A percentile compares a stretch with the other conserved stretches of the same genome.
Conservation (phyloP, 2,113 vertebrate species). For the Engraulis encrasicolus region DNA sequence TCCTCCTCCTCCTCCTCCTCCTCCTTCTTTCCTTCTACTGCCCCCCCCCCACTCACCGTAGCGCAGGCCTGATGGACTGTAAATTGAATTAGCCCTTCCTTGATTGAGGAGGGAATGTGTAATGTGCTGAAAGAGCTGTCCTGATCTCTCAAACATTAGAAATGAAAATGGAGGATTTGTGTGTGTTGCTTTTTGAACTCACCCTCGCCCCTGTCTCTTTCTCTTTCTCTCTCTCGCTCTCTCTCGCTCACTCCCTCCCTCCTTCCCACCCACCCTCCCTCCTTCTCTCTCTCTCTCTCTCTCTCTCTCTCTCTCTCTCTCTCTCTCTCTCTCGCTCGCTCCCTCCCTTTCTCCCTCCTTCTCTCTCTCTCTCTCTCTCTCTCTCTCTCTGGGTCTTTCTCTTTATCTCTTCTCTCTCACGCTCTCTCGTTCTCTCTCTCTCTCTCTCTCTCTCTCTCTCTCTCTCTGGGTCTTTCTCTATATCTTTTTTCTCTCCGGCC, state of each 20-base stretch:
- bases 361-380: slow-evolving; percentile 39
- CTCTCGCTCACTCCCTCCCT: slow-evolving; percentile 30
- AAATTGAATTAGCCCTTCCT: slow-evolving; percentile 69
- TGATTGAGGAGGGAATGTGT: slow-evolving; percentile 47
- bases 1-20: too few species aligned
- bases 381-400: slow-evolving; percentile 28
- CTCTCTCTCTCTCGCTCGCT: neutral
- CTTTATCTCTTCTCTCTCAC: neutral
- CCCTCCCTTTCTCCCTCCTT: too few species aligned
- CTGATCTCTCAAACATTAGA: slow-evolving; percentile 57
- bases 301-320: neutral
- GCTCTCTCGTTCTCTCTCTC: too few species aligned
- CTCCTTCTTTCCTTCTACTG: too few species aligned
- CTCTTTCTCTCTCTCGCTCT: too few species aligned
- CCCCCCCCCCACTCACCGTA: too few species aligned
- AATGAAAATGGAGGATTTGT: slow-evolving; percentile 67
- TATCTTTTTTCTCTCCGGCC: too few species aligned
- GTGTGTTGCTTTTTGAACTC: neutral
- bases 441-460: too few species aligned
- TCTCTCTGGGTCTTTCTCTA: too few species aligned
- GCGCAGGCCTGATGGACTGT: slow-evolving; percentile 57
- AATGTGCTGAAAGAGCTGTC: slow-evolving; percentile 55
- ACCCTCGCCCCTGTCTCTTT: too few species aligned
- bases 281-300: slow-evolving; percentile 46
- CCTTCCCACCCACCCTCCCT: slow-evolving; percentile 25